These are phyloP conservation scores for Epsilonema sp. DNA, from an alignment of 2,888 invertebrate species.

Conservation along the genomic window DNA sequence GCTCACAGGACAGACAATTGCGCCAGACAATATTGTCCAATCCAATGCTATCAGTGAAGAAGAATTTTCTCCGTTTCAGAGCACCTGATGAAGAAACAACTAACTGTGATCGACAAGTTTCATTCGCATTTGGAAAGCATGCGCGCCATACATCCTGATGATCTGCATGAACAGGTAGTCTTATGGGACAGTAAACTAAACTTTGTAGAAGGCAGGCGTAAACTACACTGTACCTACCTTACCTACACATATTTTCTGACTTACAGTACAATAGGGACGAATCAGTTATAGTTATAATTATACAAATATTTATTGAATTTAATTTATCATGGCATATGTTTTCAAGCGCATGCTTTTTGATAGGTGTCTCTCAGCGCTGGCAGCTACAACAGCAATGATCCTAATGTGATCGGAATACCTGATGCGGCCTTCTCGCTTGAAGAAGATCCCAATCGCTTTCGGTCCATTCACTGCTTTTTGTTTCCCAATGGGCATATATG, in stretches of 20 bases:
- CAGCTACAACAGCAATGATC: background rate
- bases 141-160: constrained; percentile 57
- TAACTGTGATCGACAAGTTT: constrained; percentile 70
- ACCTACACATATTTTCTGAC: too few species aligned
- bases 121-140: constrained; percentile 86
- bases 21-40: constrained; percentile 1
- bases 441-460: constrained; percentile 2
- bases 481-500: constrained; percentile 4
- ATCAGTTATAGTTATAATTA: too few species aligned
- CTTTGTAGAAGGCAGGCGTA: too few species aligned
- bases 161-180: constrained; percentile 63
- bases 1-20: background rate
- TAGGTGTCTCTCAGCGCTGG: constrained; percentile 8
- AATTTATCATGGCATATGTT: background rate
- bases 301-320: too few species aligned
- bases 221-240: too few species aligned
- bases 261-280: too few species aligned
- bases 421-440: background rate
- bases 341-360: background rate
- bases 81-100: constrained; percentile 56
- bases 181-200: too few species aligned
- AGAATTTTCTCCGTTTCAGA: constrained; percentile 44
- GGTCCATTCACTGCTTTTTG: constrained; percentile 7
- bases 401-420: constrained; percentile 4
- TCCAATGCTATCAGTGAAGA: too few species aligned